These are phyloP conservation scores for Hyles lineata DNA, from an alignment of 2,888 invertebrate genomes.

Conservation along the genomic window DNA sequence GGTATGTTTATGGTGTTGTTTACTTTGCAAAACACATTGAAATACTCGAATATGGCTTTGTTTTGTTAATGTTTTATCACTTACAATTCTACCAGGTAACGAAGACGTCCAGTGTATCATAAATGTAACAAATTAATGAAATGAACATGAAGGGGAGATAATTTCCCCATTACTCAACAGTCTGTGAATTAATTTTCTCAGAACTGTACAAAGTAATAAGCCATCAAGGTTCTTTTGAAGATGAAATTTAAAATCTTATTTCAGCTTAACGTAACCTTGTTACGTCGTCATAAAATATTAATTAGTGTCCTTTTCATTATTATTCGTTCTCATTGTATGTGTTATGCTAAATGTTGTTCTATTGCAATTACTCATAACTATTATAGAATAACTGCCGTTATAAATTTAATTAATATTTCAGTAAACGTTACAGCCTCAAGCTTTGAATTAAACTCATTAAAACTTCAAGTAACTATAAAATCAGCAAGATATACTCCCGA, in stretches of 20 bases:
- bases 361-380: not conserved
- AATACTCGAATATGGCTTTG: not conserved
- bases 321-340: not conserved
- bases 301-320: not conserved
- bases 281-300: not conserved
- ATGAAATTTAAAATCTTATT: conserved; percentile 51
- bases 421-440: conserved; percentile 45
- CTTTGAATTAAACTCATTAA: conserved; percentile 67
- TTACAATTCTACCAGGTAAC: not conserved
- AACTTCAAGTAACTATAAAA: conserved; percentile 63
- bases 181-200: conserved; percentile 47
- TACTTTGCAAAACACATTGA: not conserved
- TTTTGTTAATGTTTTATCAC: not conserved
- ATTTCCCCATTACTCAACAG: conserved; percentile 30
- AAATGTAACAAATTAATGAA: conserved; percentile 13
- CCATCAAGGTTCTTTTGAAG: conserved; percentile 44
- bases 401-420: conserved; percentile 36
- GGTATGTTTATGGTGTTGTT: not conserved
- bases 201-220: conserved; percentile 39
- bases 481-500: conserved; percentile 54
- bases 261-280: conserved; percentile 19
- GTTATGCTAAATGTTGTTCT: not conserved
- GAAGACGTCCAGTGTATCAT: not conserved
- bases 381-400: not conserved
- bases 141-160: not conserved